Percentiles rank a stretch among this genome's conserved stretches.
phyloP scores from a whole-genome alignment of 1,140 invertebrate species.

The Drosophila mayri region DNA sequence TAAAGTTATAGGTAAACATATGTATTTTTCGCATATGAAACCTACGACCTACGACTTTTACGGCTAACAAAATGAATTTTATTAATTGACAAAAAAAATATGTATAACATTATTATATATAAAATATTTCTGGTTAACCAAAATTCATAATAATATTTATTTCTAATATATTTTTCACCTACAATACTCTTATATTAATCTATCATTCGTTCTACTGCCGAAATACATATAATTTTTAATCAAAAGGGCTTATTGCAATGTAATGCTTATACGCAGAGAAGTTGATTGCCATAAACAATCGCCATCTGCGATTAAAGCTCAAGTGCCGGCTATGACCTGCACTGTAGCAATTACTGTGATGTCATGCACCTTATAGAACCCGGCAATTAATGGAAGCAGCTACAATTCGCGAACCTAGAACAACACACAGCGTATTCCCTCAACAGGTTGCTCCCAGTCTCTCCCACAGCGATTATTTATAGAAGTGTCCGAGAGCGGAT shows the following conservation, averaged over 20 bases:
- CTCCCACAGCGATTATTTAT: conserved; percentile 30
- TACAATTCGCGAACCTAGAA: conserved; percentile 27
- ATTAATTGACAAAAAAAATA: no score
- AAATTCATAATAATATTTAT: background rate
- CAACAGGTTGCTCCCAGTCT: conserved; percentile 38
- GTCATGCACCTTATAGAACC: conserved; percentile 22
- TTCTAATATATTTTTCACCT: background rate
- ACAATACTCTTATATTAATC: background rate
- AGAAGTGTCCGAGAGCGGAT: conserved; percentile 5
- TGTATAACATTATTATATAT: no score
- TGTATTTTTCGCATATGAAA: background rate
- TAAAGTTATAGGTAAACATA: background rate
- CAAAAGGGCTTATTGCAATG: background rate
- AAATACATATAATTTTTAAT: background rate
- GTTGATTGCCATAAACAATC: background rate
- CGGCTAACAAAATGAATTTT: no score
- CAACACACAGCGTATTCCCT: conserved; percentile 7
- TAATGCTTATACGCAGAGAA: background rate
- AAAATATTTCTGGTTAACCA: no score
- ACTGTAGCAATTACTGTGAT: conserved; percentile 2
- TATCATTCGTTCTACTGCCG: background rate
- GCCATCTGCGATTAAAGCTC: background rate
- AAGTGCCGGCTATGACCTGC: conserved; percentile 5
- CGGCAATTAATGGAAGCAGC: conserved; percentile 26
- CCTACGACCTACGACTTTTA: background rate